Percentiles rank a stretch among this genome's conserved stretches.
Conservation (phyloP, 2,888 invertebrate species). For the Acrobasis consociella region DNA sequence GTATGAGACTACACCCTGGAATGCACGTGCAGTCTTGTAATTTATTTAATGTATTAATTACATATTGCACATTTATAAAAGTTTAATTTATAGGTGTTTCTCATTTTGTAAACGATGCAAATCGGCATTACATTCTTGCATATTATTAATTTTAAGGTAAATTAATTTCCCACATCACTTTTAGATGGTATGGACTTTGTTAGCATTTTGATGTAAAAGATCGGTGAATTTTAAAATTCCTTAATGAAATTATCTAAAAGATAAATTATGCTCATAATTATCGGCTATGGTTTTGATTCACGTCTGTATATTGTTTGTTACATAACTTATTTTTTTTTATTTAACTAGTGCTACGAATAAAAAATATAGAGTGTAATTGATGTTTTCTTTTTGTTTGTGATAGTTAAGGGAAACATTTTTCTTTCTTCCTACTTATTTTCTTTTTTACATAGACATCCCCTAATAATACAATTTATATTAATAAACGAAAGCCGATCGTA, state of each 20-base stretch:
- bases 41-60: constrained; percentile 21
- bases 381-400: constrained; percentile 33
- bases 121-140: constrained; percentile 42
- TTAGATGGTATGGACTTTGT: constrained; percentile 19
- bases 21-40: constrained; percentile 26
- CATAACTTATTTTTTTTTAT: constrained; percentile 63
- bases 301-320: constrained; percentile 63
- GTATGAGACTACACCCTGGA: constrained; percentile 34
- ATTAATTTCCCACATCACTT: constrained; percentile 30
- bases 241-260: constrained; percentile 26
- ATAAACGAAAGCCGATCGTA: too few relatives aligned
- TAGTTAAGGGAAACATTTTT: constrained; percentile 16
- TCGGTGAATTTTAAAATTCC: constrained; percentile 11
- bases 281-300: constrained; percentile 47
- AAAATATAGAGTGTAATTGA: constrained; percentile 43
- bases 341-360: constrained; percentile 59
- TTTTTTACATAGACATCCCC: too few relatives aligned
- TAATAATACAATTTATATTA: too few relatives aligned
- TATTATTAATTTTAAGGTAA: constrained; percentile 40
- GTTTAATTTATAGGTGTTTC: constrained; percentile 32
- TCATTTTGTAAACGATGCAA: constrained; percentile 32
- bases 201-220: constrained; percentile 18
- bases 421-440: too few relatives aligned
- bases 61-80: constrained; percentile 38
- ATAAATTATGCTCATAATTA: constrained; percentile 42